Evolutionary conservation across 35 echinoderm and acorn worm genomes (phyloP).

Genomic region (Hemicentrotus pulcherrimus): DNA sequence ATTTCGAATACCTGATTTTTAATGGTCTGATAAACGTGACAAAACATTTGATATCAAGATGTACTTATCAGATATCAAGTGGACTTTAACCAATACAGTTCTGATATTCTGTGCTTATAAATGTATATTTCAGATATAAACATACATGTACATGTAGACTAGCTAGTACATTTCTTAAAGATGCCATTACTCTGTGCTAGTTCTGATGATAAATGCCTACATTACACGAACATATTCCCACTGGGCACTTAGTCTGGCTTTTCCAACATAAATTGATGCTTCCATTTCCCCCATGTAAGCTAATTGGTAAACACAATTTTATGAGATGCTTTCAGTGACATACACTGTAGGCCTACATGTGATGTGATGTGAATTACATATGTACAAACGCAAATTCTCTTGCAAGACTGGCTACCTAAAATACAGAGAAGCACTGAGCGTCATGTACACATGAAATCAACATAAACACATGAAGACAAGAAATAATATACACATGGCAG

Average conservation of each 20-base stretch:
- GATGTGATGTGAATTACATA: no score
- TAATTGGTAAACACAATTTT: constrained; percentile 13
- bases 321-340: background rate
- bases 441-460: no score
- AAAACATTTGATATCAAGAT: no score
- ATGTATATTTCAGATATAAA: no score
- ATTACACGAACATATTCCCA: background rate
- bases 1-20: no score
- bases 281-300: constrained; percentile 15
- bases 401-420: background rate
- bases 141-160: background rate
- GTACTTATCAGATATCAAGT: no score
- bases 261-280: background rate
- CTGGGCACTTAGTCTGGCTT: background rate
- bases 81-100: no score
- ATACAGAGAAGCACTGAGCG: background rate
- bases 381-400: background rate
- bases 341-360: background rate
- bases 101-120: background rate
- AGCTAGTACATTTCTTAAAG: background rate
- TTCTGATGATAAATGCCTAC: constrained; percentile 7
- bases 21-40: no score
- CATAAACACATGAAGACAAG: no score
- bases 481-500: no score
- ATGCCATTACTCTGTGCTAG: background rate